Percentiles rank a stretch among this genome's conserved stretches.
phyloP scores from a whole-genome alignment of 2,797 vertebrate genomes.

The Trichosurus vulpecula region DNA sequence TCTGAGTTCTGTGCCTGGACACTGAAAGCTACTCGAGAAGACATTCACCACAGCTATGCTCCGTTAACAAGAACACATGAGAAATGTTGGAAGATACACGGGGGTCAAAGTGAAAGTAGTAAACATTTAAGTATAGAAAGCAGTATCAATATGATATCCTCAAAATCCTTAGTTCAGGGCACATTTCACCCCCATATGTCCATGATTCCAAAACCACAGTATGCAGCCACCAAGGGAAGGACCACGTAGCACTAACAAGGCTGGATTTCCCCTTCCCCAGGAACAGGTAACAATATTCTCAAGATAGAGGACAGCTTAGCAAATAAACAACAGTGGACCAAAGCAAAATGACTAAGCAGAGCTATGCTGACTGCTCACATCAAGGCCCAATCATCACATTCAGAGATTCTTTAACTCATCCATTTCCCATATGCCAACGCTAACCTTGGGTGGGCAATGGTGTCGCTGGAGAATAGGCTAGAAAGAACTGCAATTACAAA shows the following conservation, averaged over 20 bases:
- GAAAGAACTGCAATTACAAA: not conserved
- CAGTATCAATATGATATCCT: not conserved
- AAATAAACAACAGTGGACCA: conserved; percentile 10
- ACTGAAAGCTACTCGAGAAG: not conserved
- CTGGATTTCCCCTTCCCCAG: conserved; percentile 11
- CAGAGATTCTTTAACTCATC: not conserved
- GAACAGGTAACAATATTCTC: conserved; percentile 23
- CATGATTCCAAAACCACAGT: not conserved
- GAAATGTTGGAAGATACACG: not conserved
- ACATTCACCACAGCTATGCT: rapidly evolving
- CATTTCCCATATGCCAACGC: not conserved
- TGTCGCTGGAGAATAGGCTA: not conserved
- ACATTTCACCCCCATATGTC: not conserved
- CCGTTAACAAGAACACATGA: not conserved
- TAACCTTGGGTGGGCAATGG: not conserved
- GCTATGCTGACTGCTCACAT: conserved; percentile 11
- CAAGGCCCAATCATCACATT: conserved; percentile 22
- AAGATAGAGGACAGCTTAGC: conserved; percentile 15
- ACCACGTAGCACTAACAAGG: not conserved
- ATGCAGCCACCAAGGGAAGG: not conserved
- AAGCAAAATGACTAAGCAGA: not conserved
- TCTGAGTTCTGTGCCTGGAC: not conserved
- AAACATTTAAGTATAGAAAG: not conserved
- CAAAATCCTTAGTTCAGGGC: not conserved
- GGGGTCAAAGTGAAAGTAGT: not conserved